Base-by-base conservation (phyloP, 2,888 invertebrate species). In the Horisme vitalbata region DNA sequence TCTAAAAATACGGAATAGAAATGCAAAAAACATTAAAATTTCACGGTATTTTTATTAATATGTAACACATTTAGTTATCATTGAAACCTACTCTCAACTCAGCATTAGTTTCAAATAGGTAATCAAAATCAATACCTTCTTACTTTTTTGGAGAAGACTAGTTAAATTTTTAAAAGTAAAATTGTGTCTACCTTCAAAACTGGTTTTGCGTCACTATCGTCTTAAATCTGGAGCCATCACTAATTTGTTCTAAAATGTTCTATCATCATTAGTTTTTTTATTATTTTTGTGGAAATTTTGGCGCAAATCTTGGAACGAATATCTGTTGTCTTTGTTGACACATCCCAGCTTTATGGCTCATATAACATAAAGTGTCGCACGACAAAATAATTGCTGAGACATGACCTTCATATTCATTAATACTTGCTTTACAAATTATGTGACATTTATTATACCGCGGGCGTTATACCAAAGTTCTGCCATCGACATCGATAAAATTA, bases 311-410 rank as follows among this genome's bases (percentile, higher is more conserved):
- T 43, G 43, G 31, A 43, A 47, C 49, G 34, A 39, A 51, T 43
- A 39, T 34, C 35, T 36, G 50, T 60, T 55, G 49, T 54, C 41
- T 55, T 51, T 64, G 67, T 65, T 60, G 65, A 62, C 59, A 55
- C 63, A 63, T 59, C 61, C 41, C 59, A 59, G 51, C 50, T 71
- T 70, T 66, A 71, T 64, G 73, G 65, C 57, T 63, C 69, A 71
- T 71, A 62, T 64, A 68, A 56, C 45, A 52, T 57, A 66, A n/a
- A 75, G 57, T 70, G 75, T 69, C 50, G 63, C 71, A 68, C 68
- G 63, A 65, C 64, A 57, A 63, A 59, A 69, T 76, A 70, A 75
- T 75, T 73, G 66, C 35, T 32, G 38, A 2, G 35, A 52, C 30
- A 31, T 61, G 55, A 59, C 63, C 59, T 65, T 59, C 24, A 23